phyloP scores from a whole-genome alignment of 1,140 invertebrate species.

The Drosophila nasuta region DNA sequence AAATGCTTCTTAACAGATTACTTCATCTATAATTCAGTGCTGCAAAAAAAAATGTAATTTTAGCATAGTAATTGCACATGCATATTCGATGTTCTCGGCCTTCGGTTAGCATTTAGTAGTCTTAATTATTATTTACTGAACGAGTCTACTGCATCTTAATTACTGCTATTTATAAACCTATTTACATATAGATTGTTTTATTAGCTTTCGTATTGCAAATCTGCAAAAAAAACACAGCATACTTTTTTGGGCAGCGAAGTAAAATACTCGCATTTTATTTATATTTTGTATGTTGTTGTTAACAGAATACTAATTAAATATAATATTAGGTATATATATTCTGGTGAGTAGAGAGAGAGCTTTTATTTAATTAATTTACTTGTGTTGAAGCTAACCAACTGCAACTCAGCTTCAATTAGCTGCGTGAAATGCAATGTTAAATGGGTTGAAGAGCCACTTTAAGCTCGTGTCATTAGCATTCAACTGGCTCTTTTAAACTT shows the following conservation, averaged over 20 bases:
- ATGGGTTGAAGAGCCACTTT: neutral
- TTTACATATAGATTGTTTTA: neutral
- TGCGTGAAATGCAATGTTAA: too few species aligned
- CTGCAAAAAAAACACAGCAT: neutral
- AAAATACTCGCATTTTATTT: too few species aligned
- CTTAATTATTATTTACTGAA: conserved; percentile 1
- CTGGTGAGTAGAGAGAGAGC: too few species aligned
- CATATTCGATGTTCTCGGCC: neutral
- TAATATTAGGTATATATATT: too few species aligned
- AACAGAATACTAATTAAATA: neutral
- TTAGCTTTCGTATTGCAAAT: too few species aligned
- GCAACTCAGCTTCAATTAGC: too few species aligned
- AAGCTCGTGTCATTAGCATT: neutral
- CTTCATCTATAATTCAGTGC: conserved; percentile 1
- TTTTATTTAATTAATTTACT: too few species aligned
- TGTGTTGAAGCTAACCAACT: too few species aligned
- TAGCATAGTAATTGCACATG: conserved; percentile 22
- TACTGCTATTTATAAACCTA: conserved; percentile 1
- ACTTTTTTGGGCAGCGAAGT: neutral
- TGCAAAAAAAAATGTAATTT: conserved; percentile 16
- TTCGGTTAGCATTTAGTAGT: conserved; percentile 24
- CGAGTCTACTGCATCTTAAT: neutral
- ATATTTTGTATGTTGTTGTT: neutral
- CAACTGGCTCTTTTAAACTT: conserved; percentile 59
- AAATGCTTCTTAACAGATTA: neutral